These are phyloP conservation scores for Mormyrus proboscirostris DNA, from an alignment of 2,797 vertebrate genomes.

Conservation along the genomic window DNA sequence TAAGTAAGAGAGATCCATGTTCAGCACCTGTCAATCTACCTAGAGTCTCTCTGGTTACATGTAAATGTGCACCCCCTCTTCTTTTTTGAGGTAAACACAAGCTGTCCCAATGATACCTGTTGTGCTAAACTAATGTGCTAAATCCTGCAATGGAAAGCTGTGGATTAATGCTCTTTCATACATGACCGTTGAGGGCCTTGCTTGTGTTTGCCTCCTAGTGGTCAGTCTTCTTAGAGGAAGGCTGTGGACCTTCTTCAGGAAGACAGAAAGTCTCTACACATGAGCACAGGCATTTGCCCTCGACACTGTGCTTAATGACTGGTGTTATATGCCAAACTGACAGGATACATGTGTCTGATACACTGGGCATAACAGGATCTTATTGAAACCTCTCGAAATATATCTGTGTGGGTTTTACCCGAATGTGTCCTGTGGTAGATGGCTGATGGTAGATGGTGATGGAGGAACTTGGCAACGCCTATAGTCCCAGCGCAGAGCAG, in stretches of 20 bases:
- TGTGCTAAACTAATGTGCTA: not conserved
- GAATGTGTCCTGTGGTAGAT: not conserved
- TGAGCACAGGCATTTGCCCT: not conserved
- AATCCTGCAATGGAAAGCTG: not conserved
- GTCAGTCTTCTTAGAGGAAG: not conserved
- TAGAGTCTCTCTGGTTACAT: not conserved
- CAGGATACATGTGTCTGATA: not conserved
- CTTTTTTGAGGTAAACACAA: not conserved
- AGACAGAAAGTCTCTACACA: not conserved
- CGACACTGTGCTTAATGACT: not conserved
- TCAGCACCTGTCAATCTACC: not conserved
- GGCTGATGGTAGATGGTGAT: not conserved
- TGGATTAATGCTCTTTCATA: not conserved
- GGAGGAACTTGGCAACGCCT: not conserved
- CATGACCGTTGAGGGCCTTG: not conserved
- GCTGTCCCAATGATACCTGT: not conserved
- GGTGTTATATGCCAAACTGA: not conserved
- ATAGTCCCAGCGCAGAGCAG: not conserved
- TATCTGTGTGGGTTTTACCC: not conserved
- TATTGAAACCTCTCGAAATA: not conserved
- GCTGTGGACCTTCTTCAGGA: not conserved
- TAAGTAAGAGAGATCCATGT: not conserved
- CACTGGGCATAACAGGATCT: not conserved
- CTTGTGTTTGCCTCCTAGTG: not conserved
- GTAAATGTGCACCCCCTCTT: not conserved